phyloP scores from a whole-genome alignment of 2,797 vertebrate genomes.

The Onychomys leucogaster region DNA sequence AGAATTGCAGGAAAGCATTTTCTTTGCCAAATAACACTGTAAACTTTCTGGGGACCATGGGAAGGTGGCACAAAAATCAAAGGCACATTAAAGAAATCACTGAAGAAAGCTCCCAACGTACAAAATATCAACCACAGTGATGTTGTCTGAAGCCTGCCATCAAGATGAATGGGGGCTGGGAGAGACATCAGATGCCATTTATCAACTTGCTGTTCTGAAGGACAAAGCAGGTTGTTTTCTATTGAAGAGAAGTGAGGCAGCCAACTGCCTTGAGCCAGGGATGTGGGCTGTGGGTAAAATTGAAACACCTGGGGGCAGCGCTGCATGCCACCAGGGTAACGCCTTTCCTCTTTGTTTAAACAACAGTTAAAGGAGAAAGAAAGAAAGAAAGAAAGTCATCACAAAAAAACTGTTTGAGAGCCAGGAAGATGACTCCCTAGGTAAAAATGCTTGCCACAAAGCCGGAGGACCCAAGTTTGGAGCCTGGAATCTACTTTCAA shows the following conservation, averaged over 20 bases:
- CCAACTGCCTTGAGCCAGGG: neutral
- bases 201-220: constrained; percentile 64
- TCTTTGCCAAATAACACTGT: constrained; percentile 60
- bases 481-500: neutral
- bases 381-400: constrained; percentile 2
- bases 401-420: neutral
- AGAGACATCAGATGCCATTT: constrained; percentile 70
- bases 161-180: constrained; percentile 65
- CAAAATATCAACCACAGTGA: constrained; percentile 12
- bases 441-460: neutral
- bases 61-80: constrained; percentile 40
- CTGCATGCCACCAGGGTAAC: neutral
- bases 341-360: neutral
- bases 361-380: constrained; percentile 18
- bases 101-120: constrained; percentile 30
- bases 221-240: constrained; percentile 69
- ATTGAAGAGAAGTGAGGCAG: neutral
- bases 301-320: neutral
- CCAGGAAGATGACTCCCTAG: neutral
- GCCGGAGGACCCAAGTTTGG: neutral
- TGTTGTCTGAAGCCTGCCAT: constrained; percentile 52
- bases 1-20: constrained; percentile 38
- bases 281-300: neutral
- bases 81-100: constrained; percentile 65
- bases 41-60: constrained; percentile 63